Evolutionary conservation across 2,113 vertebrate species (phyloP).

Genomic region (Campylorhamphus procurvoides): DNA sequence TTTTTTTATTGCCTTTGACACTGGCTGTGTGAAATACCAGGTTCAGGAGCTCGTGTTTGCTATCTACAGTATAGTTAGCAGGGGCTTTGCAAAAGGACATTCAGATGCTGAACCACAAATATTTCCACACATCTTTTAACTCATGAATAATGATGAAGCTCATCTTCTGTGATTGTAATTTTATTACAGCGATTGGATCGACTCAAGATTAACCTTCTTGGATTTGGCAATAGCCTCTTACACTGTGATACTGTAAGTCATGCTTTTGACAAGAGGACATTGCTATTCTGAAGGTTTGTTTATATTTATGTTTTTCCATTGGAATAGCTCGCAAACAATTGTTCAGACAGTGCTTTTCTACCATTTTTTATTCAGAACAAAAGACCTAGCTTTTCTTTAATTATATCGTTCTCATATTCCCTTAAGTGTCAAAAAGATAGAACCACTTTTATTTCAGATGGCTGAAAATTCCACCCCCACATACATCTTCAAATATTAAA

Average conservation of each 20-base stretch:
- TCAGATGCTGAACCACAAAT: background rate
- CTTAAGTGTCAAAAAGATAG: background rate
- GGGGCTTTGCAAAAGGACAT: background rate
- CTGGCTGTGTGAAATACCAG: background rate
- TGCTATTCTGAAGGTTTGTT: background rate
- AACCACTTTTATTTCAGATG: background rate
- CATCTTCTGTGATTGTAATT: background rate
- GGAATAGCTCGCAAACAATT: background rate
- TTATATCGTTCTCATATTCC: background rate
- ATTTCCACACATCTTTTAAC: background rate
- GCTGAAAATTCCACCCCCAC: background rate
- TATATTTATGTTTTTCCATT: background rate
- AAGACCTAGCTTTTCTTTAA: background rate
- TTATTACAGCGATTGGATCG: background rate
- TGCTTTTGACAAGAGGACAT: background rate
- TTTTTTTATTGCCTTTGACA: background rate
- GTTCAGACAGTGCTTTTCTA: background rate
- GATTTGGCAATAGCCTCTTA: background rate
- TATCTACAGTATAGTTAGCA: background rate
- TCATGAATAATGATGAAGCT: background rate
- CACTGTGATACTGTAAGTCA: background rate
- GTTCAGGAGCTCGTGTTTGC: background rate
- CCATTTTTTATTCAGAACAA: background rate
- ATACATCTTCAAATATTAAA: background rate
- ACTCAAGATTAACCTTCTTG: background rate